phyloP scores from a whole-genome alignment of 1,140 invertebrate genomes.

The Phthorimaea operculella region DNA sequence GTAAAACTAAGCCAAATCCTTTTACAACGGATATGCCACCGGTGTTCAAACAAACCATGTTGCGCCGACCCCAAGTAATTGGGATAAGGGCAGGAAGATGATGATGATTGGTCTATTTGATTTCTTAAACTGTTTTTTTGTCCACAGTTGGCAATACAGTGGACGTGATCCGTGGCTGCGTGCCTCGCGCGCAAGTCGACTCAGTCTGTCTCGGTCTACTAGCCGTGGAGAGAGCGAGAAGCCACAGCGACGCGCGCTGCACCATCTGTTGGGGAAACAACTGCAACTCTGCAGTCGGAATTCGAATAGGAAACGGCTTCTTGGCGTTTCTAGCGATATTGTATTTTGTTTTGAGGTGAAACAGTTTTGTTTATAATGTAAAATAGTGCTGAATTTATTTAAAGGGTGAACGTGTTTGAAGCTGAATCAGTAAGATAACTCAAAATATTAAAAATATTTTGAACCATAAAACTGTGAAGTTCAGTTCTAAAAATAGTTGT shows the following conservation, averaged over 20 bases:
- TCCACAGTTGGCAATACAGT: slow-evolving; percentile 62
- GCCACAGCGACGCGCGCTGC: slow-evolving; percentile 58
- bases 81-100: too few relatives aligned
- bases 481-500: too few relatives aligned
- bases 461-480: too few relatives aligned
- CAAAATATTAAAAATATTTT: too few relatives aligned
- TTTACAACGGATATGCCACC: too few relatives aligned
- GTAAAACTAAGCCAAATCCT: too few relatives aligned
- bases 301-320: slow-evolving; percentile 5
- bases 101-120: too few relatives aligned
- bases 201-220: slow-evolving; percentile 50
- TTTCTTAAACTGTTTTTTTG: slow-evolving; percentile 9
- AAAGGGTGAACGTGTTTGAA: too few relatives aligned
- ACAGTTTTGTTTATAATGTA: not conserved
- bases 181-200: slow-evolving; percentile 46
- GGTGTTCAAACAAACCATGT: too few relatives aligned
- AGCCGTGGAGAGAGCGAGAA: slow-evolving; percentile 49
- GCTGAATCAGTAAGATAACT: too few relatives aligned
- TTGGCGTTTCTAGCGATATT: slow-evolving; percentile 18
- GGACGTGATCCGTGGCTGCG: slow-evolving; percentile 56
- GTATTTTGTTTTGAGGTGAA: slow-evolving; percentile 43
- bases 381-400: not conserved
- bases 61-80: too few relatives aligned
- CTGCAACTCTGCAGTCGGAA: slow-evolving; percentile 43
- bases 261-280: slow-evolving; percentile 50